Percentiles rank a stretch among this genome's conserved stretches.
Evolutionary conservation across 2,113 vertebrate genomes (phyloP).

Genomic region (Lamprotornis superbus): DNA sequence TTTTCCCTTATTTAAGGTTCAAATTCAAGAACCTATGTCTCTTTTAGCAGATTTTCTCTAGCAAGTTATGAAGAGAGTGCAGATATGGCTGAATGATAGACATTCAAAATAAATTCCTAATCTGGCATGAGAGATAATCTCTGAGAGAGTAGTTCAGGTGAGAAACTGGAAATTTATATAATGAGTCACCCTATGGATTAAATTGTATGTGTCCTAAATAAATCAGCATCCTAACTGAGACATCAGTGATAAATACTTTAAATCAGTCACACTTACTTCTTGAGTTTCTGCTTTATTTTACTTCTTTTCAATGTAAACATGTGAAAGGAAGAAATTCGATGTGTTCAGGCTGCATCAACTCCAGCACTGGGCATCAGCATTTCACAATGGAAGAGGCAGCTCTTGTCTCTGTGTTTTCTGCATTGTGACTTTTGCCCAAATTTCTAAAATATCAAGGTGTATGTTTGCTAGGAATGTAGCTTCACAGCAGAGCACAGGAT

Average conservation of each 20-base stretch:
- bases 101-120: neutral
- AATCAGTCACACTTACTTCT: neutral
- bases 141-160: neutral
- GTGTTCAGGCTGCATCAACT: fast-evolving
- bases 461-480: neutral
- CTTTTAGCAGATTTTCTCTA: neutral
- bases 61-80: neutral
- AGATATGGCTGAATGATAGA: neutral
- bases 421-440: neutral
- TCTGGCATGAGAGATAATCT: neutral
- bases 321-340: neutral
- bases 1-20: neutral
- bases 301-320: neutral
- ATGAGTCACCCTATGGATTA: neutral
- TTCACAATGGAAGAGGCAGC: neutral
- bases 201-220: neutral
- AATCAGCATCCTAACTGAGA: neutral
- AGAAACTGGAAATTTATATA: neutral
- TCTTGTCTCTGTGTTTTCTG: neutral
- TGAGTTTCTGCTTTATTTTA: neutral
- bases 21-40: neutral
- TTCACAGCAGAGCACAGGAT: neutral
- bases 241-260: neutral
- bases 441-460: neutral
- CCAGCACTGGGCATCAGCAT: neutral